phyloP scores from a whole-genome alignment of 2,113 vertebrate genomes.

The Dipodomys stephensi region DNA sequence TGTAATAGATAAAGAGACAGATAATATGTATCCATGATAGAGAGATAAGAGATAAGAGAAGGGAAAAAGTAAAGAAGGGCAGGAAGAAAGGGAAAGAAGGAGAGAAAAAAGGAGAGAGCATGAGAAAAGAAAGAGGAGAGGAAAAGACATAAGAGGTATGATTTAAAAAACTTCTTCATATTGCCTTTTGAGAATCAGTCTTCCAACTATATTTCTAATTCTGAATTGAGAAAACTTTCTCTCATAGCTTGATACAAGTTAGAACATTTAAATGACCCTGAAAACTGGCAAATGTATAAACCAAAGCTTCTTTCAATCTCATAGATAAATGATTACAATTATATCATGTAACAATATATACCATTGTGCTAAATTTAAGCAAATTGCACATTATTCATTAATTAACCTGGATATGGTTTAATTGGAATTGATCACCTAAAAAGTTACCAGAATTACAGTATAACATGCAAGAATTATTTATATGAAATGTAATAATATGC shows the following conservation, averaged over 20 bases:
- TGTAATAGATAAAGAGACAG: no score
- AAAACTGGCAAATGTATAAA: not conserved
- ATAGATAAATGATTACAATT: not conserved
- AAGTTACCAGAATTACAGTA: not conserved
- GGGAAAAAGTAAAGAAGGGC: no score
- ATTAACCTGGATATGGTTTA: not conserved
- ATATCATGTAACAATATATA: not conserved
- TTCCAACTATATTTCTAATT: not conserved
- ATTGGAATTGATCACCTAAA: not conserved
- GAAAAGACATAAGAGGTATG: not conserved
- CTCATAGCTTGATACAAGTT: not conserved
- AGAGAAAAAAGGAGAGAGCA: no score
- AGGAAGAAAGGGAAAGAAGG: no score
- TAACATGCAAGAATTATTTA: not conserved
- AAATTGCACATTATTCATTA: not conserved
- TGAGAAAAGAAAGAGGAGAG: no score
- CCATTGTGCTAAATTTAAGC: not conserved
- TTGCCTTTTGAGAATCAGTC: not conserved
- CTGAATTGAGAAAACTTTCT: not conserved
- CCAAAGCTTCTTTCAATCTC: not conserved
- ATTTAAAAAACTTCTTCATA: not conserved
- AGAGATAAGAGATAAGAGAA: no score
- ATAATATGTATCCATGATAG: no score
- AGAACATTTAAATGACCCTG: not conserved
- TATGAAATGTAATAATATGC: conserved; percentile 59